Evolutionary conservation across 2,888 invertebrate species (phyloP), one percentile per base, ranked within the genome.

Genomic region (Caenorhabditis sp.): DNA sequence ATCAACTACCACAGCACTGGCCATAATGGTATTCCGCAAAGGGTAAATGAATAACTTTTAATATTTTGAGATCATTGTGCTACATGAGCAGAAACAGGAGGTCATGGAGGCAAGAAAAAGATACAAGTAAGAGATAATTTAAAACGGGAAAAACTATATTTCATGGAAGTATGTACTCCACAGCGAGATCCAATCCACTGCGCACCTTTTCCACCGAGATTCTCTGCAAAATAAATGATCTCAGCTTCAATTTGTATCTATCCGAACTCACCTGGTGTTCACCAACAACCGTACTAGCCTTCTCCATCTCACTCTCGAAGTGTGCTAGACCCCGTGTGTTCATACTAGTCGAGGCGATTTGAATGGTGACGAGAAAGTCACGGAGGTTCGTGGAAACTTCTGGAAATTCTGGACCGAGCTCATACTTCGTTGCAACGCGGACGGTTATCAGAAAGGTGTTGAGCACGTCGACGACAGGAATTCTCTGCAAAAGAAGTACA

Each of bases 101-200:
- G 7, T 31, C 7, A 6, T 31, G 31, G 7, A 38, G 38, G 38
- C 38, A 38, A 38, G 38, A 38, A 38, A 38, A 38, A 10, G 8
- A 38, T 38, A 10, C 38, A 38, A 38, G 38, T 38, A 38, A 38
- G 12, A 38, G 12, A 5, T 4, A 35, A 8, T 10, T 38, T 12
- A 38, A 10, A 10, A 31, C 31, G 12, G 2, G 6, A 38, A n/a
- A 49, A 38, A 38, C 6, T 10, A 38, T 38, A 7, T 10, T 38
- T 54, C 24, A 54, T 54, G 54, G 56, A 56, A 56, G 56, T 16
- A 56, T 28, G 28, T 56, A 56, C n/a, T 56, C 56, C 4, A 56
- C n/a, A 12, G 28, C 56, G n/a, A 56, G 28, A 16, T 56, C 56
- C 28, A 56, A 28, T 28, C 56, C 56, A 28, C 26, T 26, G 28